Base-by-base conservation (phyloP, 92 coral and sea anemone genomes). In the Plumapathes pennacea region DNA sequence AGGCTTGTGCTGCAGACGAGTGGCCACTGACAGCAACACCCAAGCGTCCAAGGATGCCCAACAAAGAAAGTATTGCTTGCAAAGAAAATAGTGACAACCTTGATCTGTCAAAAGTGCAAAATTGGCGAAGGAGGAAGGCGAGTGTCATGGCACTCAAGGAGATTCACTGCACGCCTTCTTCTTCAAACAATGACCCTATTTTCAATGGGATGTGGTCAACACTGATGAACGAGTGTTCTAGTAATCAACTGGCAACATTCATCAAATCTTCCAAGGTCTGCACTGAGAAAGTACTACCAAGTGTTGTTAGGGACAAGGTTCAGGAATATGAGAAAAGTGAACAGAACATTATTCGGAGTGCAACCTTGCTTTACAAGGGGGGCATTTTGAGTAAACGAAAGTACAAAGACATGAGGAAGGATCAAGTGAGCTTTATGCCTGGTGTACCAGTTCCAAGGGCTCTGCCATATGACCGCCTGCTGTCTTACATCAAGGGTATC, bases 201-300 rank as follows among this genome's bases (percentile, higher is more conserved):
- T 42, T 21, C 2, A 58, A 26, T 62, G 65, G 83, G 43, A 33
- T 62, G 54, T 73, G 81, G 81, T 60, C 55, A 40, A 56, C 81
- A 17, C 37, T 73, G 19, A 42, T 73, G 17, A 38, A 62, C 28
- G n/a, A 64, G 25, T 52, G 72, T 6, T 29, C 53, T 28, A 62
- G 46, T 28, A 53, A 52, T 19, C 63, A 73, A 18, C 69, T 73
- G 57, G 21, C 32, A 33, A 49, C 51, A 44, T 76, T 65, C 59
- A 55, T 76, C 50, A 64, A 69, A 22, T 27, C 48, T 38, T 76
- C 76, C 20, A 49, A 55, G 50, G 46, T 39, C 45, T 73, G 81
- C 59, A 73, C 63, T 57, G 34, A 52, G 34, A 62, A 38, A 24
- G 64, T 50, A 6, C 21, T 72, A 19, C 71, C 80, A 50, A 15